These are phyloP conservation scores for Anableps anableps DNA, from an alignment of 2,797 vertebrate genomes.

Conservation along the genomic window DNA sequence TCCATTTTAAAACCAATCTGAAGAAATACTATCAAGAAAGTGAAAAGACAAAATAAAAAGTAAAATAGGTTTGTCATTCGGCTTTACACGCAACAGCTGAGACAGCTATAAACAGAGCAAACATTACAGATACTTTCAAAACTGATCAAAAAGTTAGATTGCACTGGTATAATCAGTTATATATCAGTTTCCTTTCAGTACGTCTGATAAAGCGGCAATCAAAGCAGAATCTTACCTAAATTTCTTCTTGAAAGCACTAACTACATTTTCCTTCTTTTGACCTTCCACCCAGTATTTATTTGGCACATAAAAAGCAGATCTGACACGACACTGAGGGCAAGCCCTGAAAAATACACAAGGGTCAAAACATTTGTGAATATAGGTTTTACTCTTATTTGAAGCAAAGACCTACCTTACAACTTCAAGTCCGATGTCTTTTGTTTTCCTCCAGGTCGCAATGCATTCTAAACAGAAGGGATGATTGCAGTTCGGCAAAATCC, in stretches of 20 bases:
- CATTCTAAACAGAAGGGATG: conserved; percentile 89
- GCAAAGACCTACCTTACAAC: conserved; percentile 83
- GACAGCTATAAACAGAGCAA: not conserved
- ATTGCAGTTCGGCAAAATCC: conserved; percentile 90
- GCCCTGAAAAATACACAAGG: conserved; percentile 68
- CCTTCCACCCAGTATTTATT: conserved; percentile 88
- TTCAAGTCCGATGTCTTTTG: conserved; percentile 78
- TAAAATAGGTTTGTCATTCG: not conserved
- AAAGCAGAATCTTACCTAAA: conserved; percentile 72
- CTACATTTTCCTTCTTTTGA: conserved; percentile 83
- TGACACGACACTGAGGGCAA: conserved; percentile 90
- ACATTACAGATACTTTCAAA: not conserved
- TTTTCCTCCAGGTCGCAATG: conserved; percentile 89
- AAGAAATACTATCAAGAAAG: not conserved
- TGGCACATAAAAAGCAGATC: conserved; percentile 90
- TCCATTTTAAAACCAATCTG: not conserved
- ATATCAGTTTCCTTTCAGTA: not conserved
- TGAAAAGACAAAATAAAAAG: not conserved
- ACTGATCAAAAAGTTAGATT: not conserved
- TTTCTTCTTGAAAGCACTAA: conserved; percentile 85
- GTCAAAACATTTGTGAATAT: not conserved
- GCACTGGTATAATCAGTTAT: not conserved
- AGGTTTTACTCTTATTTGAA: not conserved
- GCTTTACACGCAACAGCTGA: not conserved
- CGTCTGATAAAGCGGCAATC: not conserved